These are phyloP conservation scores for Cebuella pygmaea DNA, from an alignment of 2,797 vertebrate genomes.

Conservation along the genomic window DNA sequence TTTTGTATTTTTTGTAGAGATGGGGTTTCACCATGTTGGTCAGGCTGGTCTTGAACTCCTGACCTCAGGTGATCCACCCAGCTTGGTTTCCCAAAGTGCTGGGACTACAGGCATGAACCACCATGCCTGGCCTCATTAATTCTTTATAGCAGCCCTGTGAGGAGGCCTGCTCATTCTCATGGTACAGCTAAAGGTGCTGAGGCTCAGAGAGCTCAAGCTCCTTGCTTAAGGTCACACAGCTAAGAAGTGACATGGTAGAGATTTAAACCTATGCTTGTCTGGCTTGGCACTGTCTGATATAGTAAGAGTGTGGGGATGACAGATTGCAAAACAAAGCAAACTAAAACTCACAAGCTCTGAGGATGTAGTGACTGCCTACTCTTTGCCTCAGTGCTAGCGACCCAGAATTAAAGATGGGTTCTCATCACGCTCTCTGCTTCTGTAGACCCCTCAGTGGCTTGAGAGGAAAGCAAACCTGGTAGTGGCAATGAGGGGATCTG, in stretches of 20 bases:
- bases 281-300: not conserved
- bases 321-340: not conserved
- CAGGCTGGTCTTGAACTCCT: no score
- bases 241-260: not conserved
- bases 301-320: not conserved
- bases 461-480: not conserved
- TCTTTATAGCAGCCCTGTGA: not conserved
- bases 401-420: not conserved
- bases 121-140: accelerated
- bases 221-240: not conserved
- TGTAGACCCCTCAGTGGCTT: not conserved
- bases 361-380: accelerated
- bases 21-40: no score
- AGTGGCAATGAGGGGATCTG: not conserved
- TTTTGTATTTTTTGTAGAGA: no score
- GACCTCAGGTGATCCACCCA: no score
- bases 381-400: not conserved
- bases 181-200: not conserved
- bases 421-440: not conserved
- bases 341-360: not conserved
- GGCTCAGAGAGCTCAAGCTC: not conserved
- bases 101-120: no score
- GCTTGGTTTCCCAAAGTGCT: no score
- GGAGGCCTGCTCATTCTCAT: no score
- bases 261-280: not conserved